A percentile compares a stretch with the other conserved stretches of the same genome.
Conservation (phyloP, 1,140 invertebrate genomes). For the Microplitis demolitor region DNA sequence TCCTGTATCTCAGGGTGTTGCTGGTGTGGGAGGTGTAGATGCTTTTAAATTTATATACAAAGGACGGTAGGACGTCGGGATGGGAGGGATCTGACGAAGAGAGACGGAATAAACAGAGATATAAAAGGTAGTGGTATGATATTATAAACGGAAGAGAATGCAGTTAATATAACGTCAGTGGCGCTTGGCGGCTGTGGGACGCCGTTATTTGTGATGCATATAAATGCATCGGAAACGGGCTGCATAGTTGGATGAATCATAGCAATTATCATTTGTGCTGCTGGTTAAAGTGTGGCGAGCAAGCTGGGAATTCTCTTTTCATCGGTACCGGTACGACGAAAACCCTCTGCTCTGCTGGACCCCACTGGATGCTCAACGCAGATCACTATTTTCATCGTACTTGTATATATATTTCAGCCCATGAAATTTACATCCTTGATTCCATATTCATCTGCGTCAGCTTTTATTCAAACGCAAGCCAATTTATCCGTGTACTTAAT, state of each 20-base stretch:
- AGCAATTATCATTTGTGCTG: conserved; percentile 46
- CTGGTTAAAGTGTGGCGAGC: neutral
- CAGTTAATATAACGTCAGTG: conserved; percentile 16
- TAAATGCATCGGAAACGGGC: conserved; percentile 47
- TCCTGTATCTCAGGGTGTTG: neutral
- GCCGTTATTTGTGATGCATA: conserved; percentile 44
- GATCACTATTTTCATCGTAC: too few relatives aligned
- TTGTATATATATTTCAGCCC: too few relatives aligned
- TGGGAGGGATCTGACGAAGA: too few relatives aligned
- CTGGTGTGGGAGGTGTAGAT: neutral
- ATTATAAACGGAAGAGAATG: conserved; percentile 17
- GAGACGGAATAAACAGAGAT: too few relatives aligned
- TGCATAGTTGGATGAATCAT: conserved; percentile 52
- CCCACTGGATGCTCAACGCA: too few relatives aligned
- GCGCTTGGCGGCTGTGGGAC: conserved; percentile 31
- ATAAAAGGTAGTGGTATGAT: neutral
- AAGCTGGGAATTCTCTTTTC: too few relatives aligned
- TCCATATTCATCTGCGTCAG: too few relatives aligned
- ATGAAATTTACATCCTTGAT: too few relatives aligned
- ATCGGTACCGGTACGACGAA: too few relatives aligned
- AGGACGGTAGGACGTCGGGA: neutral
- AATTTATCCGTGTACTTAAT: too few relatives aligned
- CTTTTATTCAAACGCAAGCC: too few relatives aligned
- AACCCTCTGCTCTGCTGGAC: too few relatives aligned
- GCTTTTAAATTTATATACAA: neutral